Conservation (phyloP, 37 sponge, comb jelly and placozoan genomes). For the Tethya wilhelma region DNA sequence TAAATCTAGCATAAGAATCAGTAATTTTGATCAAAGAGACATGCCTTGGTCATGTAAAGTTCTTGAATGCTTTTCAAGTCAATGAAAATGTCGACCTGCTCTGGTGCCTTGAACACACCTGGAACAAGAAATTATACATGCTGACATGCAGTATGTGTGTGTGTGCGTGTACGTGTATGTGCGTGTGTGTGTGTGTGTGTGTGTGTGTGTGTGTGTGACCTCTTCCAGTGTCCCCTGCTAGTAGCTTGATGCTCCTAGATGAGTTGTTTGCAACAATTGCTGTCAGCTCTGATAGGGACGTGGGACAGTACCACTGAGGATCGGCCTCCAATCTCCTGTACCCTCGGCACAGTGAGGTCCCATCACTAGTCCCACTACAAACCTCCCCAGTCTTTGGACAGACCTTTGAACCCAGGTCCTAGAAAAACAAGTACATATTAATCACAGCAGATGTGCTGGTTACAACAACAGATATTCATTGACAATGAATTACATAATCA, state of each 20-base stretch:
- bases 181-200: not conserved
- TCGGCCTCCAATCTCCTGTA: conserved; percentile 2
- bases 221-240: conserved; percentile 82
- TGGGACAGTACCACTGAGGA: conserved; percentile 61
- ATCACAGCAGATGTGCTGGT: not conserved
- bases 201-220: conserved; percentile 10
- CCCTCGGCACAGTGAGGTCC: not conserved
- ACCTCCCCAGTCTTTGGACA: conserved; percentile 22
- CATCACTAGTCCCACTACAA: conserved; percentile 17
- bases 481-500: too few species aligned
- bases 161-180: too few species aligned
- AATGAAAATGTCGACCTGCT: conserved; percentile 33
- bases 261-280: conserved; percentile 22
- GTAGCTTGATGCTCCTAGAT: conserved; percentile 31
- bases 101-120: conserved; percentile 61
- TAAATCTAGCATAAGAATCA: not conserved
- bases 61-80: conserved; percentile 48
- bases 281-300: conserved; percentile 45
- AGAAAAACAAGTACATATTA: not conserved
- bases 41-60: conserved; percentile 39
- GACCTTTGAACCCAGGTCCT: conserved; percentile 25
- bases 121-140: not conserved
- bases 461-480: not conserved
- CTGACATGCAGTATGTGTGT: not conserved
- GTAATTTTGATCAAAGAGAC: not conserved